A percentile compares a stretch with the other conserved stretches of the same genome.
Conservation (phyloP, 2,888 invertebrate species). For the Lasioglossum pauxillum region DNA sequence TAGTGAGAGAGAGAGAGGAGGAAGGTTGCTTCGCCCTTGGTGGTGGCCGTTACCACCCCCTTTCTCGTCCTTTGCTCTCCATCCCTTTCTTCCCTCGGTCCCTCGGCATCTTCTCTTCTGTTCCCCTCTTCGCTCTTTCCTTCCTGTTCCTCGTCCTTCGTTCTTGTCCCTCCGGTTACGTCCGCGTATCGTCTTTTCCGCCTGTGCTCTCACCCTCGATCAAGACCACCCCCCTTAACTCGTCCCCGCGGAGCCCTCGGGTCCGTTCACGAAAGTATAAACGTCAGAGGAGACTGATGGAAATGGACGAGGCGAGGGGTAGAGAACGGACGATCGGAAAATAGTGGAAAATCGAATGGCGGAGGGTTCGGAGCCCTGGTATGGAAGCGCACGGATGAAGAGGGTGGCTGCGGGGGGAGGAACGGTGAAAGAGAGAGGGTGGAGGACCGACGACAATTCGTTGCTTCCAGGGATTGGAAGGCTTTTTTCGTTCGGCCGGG, state of each 20-base stretch:
- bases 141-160: constrained; percentile 24
- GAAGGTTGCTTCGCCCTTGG: constrained; percentile 71
- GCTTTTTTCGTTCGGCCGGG: constrained; percentile 54
- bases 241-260: constrained; percentile 75
- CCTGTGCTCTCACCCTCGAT: constrained; percentile 65
- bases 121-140: neutral
- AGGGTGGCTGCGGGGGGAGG: constrained; percentile 22
- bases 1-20: constrained; percentile 58
- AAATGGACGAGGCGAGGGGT: constrained; percentile 68
- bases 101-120: constrained; percentile 43
- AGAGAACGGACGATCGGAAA: constrained; percentile 69
- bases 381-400: neutral
- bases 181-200: constrained; percentile 45
- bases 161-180: constrained; percentile 54
- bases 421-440: constrained; percentile 14
- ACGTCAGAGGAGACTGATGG: constrained; percentile 74
- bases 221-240: constrained; percentile 60
- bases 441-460: constrained; percentile 49
- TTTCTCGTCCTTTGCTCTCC: constrained; percentile 65
- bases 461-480: constrained; percentile 62
- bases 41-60: constrained; percentile 77
- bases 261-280: constrained; percentile 80
- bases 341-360: constrained; percentile 76
- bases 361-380: constrained; percentile 48
- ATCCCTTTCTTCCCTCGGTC: constrained; percentile 15